Conservation (phyloP, 2,888 invertebrate genomes). For the Pardosa pseudoannulata region DNA sequence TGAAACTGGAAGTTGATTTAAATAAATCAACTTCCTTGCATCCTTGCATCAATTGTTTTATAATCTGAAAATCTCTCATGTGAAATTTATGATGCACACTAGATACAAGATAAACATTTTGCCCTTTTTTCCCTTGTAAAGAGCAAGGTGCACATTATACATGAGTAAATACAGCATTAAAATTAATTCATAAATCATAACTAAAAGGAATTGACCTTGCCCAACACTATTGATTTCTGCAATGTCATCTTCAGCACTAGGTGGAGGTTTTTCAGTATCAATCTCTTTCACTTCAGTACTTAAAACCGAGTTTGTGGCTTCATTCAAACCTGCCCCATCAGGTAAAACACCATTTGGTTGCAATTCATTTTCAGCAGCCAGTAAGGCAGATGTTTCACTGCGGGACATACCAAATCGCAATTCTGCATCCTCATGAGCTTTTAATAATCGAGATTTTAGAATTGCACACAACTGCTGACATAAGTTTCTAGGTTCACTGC, state of each 20-base stretch:
- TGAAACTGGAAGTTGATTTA: too few species aligned
- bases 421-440: slow-evolving; percentile 87
- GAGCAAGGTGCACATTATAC: too few species aligned
- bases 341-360: background rate
- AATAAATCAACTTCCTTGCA: too few species aligned
- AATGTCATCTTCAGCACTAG: slow-evolving; percentile 17
- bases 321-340: background rate
- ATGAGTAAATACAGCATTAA: too few species aligned
- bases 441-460: slow-evolving; percentile 86
- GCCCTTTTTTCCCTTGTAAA: too few species aligned
- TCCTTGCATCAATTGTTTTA: too few species aligned
- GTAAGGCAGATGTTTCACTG: slow-evolving; percentile 60
- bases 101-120: too few species aligned
- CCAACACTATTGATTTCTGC: slow-evolving; percentile 44
- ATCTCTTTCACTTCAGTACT: slow-evolving; percentile 13
- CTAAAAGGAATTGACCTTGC: slow-evolving; percentile 54
- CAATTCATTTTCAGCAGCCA: slow-evolving; percentile 43
- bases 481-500: slow-evolving; percentile 69
- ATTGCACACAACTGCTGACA: slow-evolving; percentile 83
- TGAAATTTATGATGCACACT: too few species aligned
- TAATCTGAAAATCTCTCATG: too few species aligned
- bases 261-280: slow-evolving; percentile 4
- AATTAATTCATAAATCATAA: too few species aligned
- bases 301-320: background rate
- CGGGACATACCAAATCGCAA: slow-evolving; percentile 74